Evolutionary conservation across 2,888 invertebrate genomes (phyloP), one percentile per base, ranked within the genome.

Genomic region (Sclerodermus sp.): DNA sequence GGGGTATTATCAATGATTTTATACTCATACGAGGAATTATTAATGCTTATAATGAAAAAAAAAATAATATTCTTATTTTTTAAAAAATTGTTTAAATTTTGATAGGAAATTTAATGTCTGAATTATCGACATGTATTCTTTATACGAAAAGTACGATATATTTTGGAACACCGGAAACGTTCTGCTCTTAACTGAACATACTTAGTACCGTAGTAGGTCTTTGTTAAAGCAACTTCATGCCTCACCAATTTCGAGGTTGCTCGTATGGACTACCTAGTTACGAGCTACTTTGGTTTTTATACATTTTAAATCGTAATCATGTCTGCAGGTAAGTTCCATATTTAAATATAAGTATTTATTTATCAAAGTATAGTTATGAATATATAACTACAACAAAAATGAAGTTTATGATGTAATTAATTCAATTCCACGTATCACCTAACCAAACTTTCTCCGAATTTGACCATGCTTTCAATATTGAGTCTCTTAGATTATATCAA

Each of bases 381-480:
- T 13, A 6, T 13, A 36, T 36, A 5, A 2, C 40, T 32, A 8
- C 18, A 23, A 29, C 16, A 8, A 23, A 32, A 16, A 42, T 12
- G 10, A 23, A 29, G 13, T 43, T 30, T 42, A 16, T 16, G 34
- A 30, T 9, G 36, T 41, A 37, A 42, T 47, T 46, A 12, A n/a
- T 42, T 50, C 41, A 45, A 48, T 52, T 53, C 47, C 57, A 50
- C 48, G 48, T 47, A 23, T 42, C 44, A 71, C 73, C 68, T 74
- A 75, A 75, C 75, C 74, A 72, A 71, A 73, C 68, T 61, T 57
- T 42, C 32, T 38, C 34, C 30, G 58, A 54, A 46, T 55, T 61
- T 56, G 58, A 66, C 66, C 74, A 74, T 74, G 74, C 70, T 72
- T 67, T 63, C 68, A 53, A 59, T 61, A 66, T 66, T 62, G 60